Base-by-base conservation (phyloP, 1,140 invertebrate genomes). In the Neelides sp. region DNA sequence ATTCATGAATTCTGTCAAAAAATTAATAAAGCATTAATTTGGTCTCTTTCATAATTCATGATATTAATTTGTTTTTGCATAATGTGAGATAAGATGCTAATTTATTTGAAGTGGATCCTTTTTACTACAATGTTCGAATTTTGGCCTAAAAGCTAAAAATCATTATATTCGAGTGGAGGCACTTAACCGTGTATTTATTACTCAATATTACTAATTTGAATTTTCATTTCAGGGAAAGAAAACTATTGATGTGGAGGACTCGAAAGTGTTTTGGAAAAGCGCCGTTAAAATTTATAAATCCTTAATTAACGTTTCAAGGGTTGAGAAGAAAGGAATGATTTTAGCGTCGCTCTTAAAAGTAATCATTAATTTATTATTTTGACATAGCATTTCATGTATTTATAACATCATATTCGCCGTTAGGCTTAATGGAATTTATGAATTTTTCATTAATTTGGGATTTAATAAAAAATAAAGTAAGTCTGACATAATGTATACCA, bases 321-420 rank as follows among this genome's bases (percentile, higher is more conserved):
- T 36, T 34, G 19, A 24, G 4, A 30, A 36, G 32, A 30, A 57
- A 35, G 24, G 28, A 13, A 35, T 34, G 12, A 60, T 59, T 20
- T 27, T 61, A 7, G 22, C 24, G 15, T 43, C 54, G 1, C 44
- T 61, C 8, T 36, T 60, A 19, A 50, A 46, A 54, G 58, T 57
- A 35, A 12, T 17, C 13, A 44, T 2, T 4, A 8, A 19, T 35
- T 10, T 10, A 10, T 34, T 34, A 34, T 34, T 10, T 10, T 34
- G n/a, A 34, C 30, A 10, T 34, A 8, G n/a, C 20, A 42, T 42
- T 8, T 42, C 15, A 42, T 24, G 7, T 39, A 15, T 15, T 39
- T 19, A 24, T 19, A 15, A 19, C 10, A 28, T n/a, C 42, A 44
- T 28, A 30, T 3, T 10, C 30, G 15, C n/a, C n/a, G n/a, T n/a